These are phyloP conservation scores for Brienomyrus longianalis DNA, from an alignment of 2,113 vertebrate species.

Conservation along the genomic window DNA sequence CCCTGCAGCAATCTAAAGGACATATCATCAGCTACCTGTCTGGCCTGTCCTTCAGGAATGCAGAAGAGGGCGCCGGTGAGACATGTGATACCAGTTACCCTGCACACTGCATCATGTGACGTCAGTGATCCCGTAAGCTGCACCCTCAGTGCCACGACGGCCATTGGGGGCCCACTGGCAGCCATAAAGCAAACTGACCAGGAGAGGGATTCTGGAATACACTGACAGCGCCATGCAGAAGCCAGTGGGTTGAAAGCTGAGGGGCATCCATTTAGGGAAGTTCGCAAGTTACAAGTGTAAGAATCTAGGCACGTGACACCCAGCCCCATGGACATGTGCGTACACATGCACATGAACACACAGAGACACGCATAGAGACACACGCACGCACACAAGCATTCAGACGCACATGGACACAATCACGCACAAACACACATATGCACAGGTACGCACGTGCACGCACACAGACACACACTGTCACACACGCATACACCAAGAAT, in stretches of 20 bases:
- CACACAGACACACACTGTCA: neutral
- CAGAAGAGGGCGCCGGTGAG: neutral
- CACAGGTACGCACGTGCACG: neutral
- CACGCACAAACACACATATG: neutral
- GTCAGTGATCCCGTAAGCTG: neutral
- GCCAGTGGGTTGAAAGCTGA: neutral
- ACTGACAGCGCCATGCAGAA: neutral
- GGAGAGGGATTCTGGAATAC: neutral
- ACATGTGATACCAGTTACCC: neutral
- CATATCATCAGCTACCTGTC: neutral
- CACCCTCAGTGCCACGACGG: neutral
- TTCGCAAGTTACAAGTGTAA: neutral
- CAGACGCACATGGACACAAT: neutral
- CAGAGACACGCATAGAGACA: neutral
- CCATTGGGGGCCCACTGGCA: neutral
- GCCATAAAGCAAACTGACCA: neutral
- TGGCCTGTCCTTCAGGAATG: neutral
- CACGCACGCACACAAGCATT: neutral
- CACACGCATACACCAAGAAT: neutral
- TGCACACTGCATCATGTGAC: neutral
- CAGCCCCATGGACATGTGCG: neutral
- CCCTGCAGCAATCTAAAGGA: neutral
- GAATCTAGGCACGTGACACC: neutral
- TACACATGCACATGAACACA: neutral
- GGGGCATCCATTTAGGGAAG: neutral